Percentiles rank a stretch among this genome's conserved stretches.
Conservation (phyloP, 2,113 vertebrate genomes). For the Podarcis cretensis region DNA sequence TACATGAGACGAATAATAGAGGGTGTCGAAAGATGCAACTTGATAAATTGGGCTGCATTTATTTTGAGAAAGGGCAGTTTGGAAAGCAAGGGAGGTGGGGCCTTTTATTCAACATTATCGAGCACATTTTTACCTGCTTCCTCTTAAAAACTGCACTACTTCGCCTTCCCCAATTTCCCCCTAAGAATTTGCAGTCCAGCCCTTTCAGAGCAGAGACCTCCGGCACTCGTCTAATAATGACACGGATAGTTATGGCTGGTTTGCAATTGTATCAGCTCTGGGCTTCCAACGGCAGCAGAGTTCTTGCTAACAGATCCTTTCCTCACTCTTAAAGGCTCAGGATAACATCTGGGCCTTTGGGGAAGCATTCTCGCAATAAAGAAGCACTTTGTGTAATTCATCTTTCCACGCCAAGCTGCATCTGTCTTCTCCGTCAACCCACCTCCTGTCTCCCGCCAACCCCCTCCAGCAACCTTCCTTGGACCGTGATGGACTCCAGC, state of each 20-base stretch:
- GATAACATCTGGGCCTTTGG: constrained; percentile 76
- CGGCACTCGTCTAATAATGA: constrained; percentile 44
- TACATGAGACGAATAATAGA: constrained; percentile 56
- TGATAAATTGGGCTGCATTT: constrained; percentile 56
- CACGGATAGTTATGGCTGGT: constrained; percentile 36
- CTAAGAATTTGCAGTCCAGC: background rate
- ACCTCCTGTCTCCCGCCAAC: constrained; percentile 60
- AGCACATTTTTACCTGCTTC: background rate
- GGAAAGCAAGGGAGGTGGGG: background rate
- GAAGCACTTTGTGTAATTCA: constrained; percentile 70
- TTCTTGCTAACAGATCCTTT: constrained; percentile 76
- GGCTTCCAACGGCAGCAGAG: constrained; percentile 59
- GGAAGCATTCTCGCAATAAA: constrained; percentile 70
- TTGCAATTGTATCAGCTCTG: constrained; percentile 63
- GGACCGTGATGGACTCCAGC: constrained; percentile 51
- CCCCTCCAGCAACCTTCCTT: constrained; percentile 40
- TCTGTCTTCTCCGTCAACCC: constrained; percentile 70
- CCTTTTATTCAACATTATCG: constrained; percentile 9
- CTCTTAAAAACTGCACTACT: too few species aligned
- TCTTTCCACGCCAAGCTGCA: constrained; percentile 72
- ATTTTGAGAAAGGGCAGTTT: constrained; percentile 55
- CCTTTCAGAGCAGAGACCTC: constrained; percentile 1
- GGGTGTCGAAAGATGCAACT: constrained; percentile 49
- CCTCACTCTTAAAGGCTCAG: constrained; percentile 71
- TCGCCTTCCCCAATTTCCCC: background rate